phyloP scores from a whole-genome alignment of 2,113 vertebrate species.

The Callipepla californica region DNA sequence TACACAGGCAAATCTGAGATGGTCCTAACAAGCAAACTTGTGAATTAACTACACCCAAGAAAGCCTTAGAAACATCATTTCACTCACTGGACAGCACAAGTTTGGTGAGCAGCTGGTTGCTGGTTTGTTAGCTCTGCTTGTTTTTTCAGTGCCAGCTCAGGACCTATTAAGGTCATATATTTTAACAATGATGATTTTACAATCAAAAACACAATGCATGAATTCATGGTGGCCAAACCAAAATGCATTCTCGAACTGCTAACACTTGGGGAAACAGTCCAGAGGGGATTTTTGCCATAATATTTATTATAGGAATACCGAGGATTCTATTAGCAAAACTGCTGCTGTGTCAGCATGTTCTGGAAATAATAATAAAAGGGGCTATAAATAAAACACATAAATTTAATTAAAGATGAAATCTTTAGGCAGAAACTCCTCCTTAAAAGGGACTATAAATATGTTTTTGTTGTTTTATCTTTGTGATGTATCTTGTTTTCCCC shows the following conservation, averaged over 20 bases:
- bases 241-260: conserved; percentile 48
- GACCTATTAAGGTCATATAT: conserved; percentile 47
- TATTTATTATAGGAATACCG: conserved; percentile 69
- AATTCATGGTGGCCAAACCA: conserved; percentile 58
- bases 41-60: not conserved
- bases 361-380: conserved; percentile 60
- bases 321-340: conserved; percentile 51
- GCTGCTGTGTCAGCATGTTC: conserved; percentile 38
- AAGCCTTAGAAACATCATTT: not conserved
- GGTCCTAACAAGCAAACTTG: not conserved
- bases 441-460: conserved; percentile 23
- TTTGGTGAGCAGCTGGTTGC: not conserved
- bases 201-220: conserved; percentile 20
- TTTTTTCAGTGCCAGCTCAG: conserved; percentile 14
- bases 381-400: conserved; percentile 66
- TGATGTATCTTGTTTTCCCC: conserved; percentile 30
- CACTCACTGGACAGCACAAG: not conserved
- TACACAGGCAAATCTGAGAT: not conserved
- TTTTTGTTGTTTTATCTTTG: conserved; percentile 21
- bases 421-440: conserved; percentile 6
- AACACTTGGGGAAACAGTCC: conserved; percentile 44
- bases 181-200: conserved; percentile 57
- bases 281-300: not conserved
- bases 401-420: conserved; percentile 69
- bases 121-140: not conserved